phyloP scores from a whole-genome alignment of 2,888 invertebrate genomes.

The Ferdinandea cuprea region DNA sequence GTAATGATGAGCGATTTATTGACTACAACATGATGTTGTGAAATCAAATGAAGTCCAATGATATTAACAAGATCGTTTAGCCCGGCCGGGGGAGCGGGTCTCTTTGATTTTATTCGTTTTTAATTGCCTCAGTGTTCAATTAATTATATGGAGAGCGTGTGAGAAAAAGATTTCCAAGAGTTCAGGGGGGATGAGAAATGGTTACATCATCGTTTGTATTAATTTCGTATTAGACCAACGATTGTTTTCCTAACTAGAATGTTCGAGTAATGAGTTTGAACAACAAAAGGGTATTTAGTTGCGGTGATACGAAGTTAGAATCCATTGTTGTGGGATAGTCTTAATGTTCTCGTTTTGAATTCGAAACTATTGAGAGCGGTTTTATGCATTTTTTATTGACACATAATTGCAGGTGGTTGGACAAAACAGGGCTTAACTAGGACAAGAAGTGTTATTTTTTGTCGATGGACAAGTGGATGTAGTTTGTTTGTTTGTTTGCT shows the following conservation, averaged over 20 bases:
- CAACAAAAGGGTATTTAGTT: slow-evolving; percentile 20
- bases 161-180: background rate
- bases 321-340: slow-evolving; percentile 9
- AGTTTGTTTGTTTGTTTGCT: too few relatives aligned
- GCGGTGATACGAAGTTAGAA: background rate
- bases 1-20: slow-evolving; percentile 66
- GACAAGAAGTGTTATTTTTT: background rate
- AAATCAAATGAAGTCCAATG: slow-evolving; percentile 67
- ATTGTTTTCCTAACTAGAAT: slow-evolving; percentile 51
- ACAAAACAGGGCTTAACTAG: slow-evolving; percentile 25
- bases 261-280: slow-evolving; percentile 34
- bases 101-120: slow-evolving; percentile 67
- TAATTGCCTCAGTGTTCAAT: slow-evolving; percentile 57
- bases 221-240: slow-evolving; percentile 55
- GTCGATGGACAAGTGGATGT: too few relatives aligned
- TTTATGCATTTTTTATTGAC: slow-evolving; percentile 38
- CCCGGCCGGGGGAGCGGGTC: slow-evolving; percentile 30
- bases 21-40: slow-evolving; percentile 54
- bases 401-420: slow-evolving; percentile 33
- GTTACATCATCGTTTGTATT: slow-evolving; percentile 59
- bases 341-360: slow-evolving; percentile 34
- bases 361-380: slow-evolving; percentile 9
- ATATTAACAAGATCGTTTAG: slow-evolving; percentile 57
- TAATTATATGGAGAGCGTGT: slow-evolving; percentile 7
- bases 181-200: slow-evolving; percentile 50